Conservation (phyloP, 2,888 invertebrate genomes). For the Artemia sinica region DNA sequence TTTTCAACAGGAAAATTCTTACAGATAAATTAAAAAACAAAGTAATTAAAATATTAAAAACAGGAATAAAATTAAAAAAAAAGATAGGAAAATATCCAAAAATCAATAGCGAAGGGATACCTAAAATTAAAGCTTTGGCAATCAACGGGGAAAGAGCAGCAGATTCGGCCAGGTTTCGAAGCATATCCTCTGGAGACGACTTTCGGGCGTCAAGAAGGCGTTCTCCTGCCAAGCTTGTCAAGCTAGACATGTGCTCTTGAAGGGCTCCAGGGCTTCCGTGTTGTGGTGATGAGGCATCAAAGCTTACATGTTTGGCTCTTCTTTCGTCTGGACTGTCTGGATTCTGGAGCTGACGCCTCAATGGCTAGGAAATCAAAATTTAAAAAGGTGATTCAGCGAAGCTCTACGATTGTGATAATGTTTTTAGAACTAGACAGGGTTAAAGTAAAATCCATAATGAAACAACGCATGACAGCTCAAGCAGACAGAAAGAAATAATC, state of each 20-base stretch:
- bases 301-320: constrained; percentile 69
- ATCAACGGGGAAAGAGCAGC: constrained; percentile 19
- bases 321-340: constrained; percentile 13
- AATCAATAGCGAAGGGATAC: constrained; percentile 19
- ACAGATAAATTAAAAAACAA: too few relatives aligned
- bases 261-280: constrained; percentile 24
- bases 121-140: constrained; percentile 21
- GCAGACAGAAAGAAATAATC: too few relatives aligned
- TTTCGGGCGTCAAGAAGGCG: constrained; percentile 56
- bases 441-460: too few relatives aligned
- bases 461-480: too few relatives aligned
- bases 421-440: too few relatives aligned
- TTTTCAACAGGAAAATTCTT: too few relatives aligned
- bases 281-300: constrained; percentile 32
- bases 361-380: background rate
- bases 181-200: constrained; percentile 25
- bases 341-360: constrained; percentile 13
- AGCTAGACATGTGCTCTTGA: constrained; percentile 34
- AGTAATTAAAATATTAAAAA: too few relatives aligned
- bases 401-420: too few relatives aligned
- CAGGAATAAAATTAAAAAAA: too few relatives aligned
- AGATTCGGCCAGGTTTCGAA: constrained; percentile 15
- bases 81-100: too few relatives aligned
- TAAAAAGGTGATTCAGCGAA: too few relatives aligned
- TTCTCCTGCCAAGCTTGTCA: constrained; percentile 33